A percentile compares a stretch with the other conserved stretches of the same genome.
Evolutionary conservation across 2,113 vertebrate genomes (phyloP).

Genomic region (Empidonax alnorum): DNA sequence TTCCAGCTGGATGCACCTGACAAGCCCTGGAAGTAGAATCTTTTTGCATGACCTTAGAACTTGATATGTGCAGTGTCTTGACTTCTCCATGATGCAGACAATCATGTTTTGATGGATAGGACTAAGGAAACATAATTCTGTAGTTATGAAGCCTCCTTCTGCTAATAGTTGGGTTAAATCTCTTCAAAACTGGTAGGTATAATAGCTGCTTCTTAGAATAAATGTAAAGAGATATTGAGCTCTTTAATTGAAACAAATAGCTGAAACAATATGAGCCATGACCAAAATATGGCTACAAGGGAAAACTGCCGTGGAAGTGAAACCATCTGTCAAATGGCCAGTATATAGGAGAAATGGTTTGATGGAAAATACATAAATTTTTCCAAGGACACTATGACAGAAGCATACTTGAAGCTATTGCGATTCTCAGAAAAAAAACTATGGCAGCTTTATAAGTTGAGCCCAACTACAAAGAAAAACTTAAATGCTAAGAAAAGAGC

Average conservation of each 20-base stretch:
- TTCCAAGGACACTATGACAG: background rate
- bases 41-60: conserved; percentile 55
- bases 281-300: background rate
- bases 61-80: background rate
- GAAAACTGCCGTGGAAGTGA: background rate
- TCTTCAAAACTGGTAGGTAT: conserved; percentile 20
- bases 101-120: conserved; percentile 45
- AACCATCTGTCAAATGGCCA: background rate
- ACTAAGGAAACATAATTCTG: conserved; percentile 50
- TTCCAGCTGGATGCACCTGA: conserved; percentile 38
- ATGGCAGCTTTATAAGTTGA: background rate
- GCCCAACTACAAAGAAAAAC: background rate
- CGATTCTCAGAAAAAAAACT: background rate
- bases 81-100: background rate
- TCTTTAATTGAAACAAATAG: conserved; percentile 20
- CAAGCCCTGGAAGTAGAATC: background rate
- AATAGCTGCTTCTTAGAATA: conserved; percentile 2
- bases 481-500: background rate
- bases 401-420: background rate
- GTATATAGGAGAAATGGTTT: background rate
- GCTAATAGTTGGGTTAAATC: conserved; percentile 12
- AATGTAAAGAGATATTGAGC: background rate
- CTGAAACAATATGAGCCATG: conserved; percentile 27
- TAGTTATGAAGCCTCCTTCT: conserved; percentile 2
- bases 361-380: background rate